These are phyloP conservation scores for Henicopernis longicauda DNA, from an alignment of 2,113 vertebrate genomes.

Conservation along the genomic window DNA sequence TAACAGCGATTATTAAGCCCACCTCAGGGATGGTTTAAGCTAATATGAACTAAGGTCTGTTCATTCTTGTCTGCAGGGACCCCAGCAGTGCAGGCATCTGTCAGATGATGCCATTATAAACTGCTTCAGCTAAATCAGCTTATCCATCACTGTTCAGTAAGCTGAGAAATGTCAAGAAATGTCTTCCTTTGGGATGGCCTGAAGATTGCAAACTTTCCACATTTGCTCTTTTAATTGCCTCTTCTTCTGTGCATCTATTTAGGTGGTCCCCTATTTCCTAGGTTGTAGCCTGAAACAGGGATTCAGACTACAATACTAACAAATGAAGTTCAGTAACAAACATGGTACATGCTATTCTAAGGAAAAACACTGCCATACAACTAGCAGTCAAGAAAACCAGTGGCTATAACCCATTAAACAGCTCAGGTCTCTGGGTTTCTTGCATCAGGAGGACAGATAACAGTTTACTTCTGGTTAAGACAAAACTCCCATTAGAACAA, in stretches of 20 bases:
- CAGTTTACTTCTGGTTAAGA: background rate
- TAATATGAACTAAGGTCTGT: background rate
- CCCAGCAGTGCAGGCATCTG: background rate
- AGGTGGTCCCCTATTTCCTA: background rate
- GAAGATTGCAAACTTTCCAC: background rate
- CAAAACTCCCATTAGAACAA: background rate
- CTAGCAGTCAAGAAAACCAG: background rate
- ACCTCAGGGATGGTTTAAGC: background rate
- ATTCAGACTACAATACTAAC: background rate
- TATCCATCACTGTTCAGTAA: background rate
- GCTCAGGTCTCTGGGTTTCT: background rate
- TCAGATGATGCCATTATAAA: background rate
- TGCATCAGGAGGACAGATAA: no score
- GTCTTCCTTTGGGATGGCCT: background rate
- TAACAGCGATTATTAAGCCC: background rate
- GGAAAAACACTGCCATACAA: background rate
- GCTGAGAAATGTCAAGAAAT: background rate
- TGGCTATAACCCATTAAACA: background rate
- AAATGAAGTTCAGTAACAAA: background rate
- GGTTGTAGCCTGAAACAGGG: background rate
- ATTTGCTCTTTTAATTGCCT: background rate
- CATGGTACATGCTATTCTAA: accelerated
- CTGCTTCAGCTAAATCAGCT: background rate
- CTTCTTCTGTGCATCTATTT: background rate
- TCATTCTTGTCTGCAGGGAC: background rate